phyloP scores from a whole-genome alignment of 1,140 invertebrate genomes.

The Sycobia sp. region DNA sequence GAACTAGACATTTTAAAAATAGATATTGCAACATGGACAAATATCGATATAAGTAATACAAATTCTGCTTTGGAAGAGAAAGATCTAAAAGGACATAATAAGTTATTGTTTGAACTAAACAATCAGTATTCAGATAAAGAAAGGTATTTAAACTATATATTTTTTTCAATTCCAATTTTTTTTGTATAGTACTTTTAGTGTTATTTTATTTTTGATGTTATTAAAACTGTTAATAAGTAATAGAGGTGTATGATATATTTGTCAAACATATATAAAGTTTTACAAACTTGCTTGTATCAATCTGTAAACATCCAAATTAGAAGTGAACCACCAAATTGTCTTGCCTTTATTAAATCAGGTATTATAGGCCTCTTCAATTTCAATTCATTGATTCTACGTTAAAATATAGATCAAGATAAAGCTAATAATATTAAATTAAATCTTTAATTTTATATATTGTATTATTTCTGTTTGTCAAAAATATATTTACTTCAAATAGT shows the following conservation, averaged over 20 bases:
- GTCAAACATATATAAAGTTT: too few relatives aligned
- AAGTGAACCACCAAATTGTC: too few relatives aligned
- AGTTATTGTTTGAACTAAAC: conserved; percentile 27
- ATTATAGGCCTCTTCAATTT: too few relatives aligned
- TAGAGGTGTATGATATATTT: too few relatives aligned
- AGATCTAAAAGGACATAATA: conserved; percentile 25
- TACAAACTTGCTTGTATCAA: too few relatives aligned
- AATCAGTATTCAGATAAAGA: conserved; percentile 22
- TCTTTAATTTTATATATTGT: too few relatives aligned
- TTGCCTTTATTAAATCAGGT: too few relatives aligned
- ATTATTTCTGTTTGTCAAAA: conserved; percentile 4
- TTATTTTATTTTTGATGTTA: too few relatives aligned
- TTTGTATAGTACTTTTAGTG: conserved; percentile 19
- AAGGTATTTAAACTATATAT: conserved; percentile 16
- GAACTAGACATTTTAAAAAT: conserved; percentile 27
- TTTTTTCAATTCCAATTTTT: not conserved
- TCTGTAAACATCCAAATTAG: too few relatives aligned
- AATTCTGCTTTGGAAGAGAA: conserved; percentile 8
- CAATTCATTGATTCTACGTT: too few relatives aligned
- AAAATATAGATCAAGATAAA: too few relatives aligned
- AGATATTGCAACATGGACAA: conserved; percentile 26
- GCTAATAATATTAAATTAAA: not conserved
- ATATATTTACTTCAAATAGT: not conserved
- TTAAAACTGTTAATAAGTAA: too few relatives aligned
- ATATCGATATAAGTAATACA: conserved; percentile 21